Base-by-base conservation (phyloP, 2,797 vertebrate species). In the Poeciliopsis infans region DNA sequence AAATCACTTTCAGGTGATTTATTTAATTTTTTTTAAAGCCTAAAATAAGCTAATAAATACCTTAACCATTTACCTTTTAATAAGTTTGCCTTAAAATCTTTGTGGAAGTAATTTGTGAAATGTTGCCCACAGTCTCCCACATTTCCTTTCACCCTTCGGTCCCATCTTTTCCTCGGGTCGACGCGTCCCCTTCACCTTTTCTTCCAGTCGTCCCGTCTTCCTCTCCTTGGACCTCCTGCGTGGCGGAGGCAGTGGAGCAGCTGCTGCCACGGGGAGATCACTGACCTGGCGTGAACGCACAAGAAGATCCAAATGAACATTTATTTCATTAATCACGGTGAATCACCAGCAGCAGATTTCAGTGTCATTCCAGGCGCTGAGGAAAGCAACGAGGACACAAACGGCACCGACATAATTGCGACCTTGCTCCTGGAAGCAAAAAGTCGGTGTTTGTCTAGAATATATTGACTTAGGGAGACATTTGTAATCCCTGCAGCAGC, bases 331-430 rank as follows among this genome's bases (percentile, higher is more conserved):
- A 93, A 86, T 92, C 71, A 69, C 82, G 66, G 76, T 16, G 75
- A 85, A 92, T 82, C 85, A 78, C 41, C 74, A 31, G 76, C 83
- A 83, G 78, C 82, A 75, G 64, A 79, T 92, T 86, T 83, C 88
- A 93, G 94, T 93, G 92, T 92, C 91, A 87, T 84, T 81, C 81
- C 87, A 83, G 92, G 91, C 91, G 80, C 89, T 90, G 92, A 86
- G 15, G 25, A 74, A 66, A 84, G 83, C 41, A 72, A 79, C 79
- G 76, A 15, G 72, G 79, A 77, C 77, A 66, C 83, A 66, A 80
- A 55, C 72, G 8, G 66, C 74, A 36, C 4, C 51, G 36, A 66
- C 43, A 72, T 23, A 72, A 70, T 3, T 45, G 39, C 11, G 80
- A 80, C 49, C 13, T 45, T 59, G 39, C 31, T 69, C 36, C 64